Evolutionary conservation across 2,113 vertebrate genomes (phyloP).

Genomic region (Myrmophylax atrothorax): DNA sequence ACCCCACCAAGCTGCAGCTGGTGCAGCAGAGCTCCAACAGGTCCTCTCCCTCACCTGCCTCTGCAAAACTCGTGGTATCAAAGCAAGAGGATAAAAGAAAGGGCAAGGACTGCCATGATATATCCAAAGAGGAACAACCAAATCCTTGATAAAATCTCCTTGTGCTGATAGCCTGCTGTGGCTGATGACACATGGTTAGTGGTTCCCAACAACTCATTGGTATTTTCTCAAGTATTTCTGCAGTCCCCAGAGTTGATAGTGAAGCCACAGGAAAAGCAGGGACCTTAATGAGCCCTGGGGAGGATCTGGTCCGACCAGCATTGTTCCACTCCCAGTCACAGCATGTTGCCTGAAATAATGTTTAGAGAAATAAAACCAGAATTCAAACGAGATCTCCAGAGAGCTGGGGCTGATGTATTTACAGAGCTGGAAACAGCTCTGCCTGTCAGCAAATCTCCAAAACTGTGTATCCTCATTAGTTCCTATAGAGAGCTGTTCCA

Average conservation of each 20-base stretch:
- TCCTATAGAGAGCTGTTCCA: not conserved
- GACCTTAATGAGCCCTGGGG: not conserved
- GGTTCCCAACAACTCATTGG: not conserved
- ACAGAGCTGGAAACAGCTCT: not conserved
- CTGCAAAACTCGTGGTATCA: not conserved
- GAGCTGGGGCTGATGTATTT: not conserved
- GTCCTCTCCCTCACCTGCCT: fast-evolving
- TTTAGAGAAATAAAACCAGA: not conserved
- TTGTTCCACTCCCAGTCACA: not conserved
- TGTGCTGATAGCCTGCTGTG: not conserved
- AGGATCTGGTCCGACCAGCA: fast-evolving
- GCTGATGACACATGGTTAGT: not conserved
- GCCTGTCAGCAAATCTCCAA: not conserved
- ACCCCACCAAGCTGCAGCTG: not conserved
- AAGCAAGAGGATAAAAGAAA: fast-evolving
- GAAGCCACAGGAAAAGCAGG: not conserved
- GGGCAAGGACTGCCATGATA: fast-evolving
- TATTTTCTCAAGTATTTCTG: not conserved
- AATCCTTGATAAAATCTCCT: not conserved
- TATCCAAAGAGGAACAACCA: not conserved
- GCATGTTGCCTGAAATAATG: not conserved
- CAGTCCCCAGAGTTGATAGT: not conserved
- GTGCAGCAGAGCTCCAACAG: not conserved
- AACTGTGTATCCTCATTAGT: not conserved
- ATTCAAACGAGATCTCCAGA: not conserved